Evolutionary conservation across 1,140 invertebrate species (phyloP).

Genomic region (Polyergus mexicanus): DNA sequence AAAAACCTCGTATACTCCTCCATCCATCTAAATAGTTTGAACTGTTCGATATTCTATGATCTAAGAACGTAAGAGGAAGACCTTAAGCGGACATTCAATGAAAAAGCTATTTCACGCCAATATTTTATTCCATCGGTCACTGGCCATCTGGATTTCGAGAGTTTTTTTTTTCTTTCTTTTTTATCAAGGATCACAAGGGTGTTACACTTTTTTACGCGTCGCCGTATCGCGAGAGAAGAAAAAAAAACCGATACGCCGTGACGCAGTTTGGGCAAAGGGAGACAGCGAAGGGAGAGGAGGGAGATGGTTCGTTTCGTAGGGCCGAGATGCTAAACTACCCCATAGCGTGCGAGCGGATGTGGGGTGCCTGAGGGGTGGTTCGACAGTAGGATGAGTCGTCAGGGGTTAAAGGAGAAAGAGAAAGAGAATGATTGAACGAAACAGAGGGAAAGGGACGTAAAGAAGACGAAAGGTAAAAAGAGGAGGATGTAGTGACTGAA

Average conservation of each 20-base stretch:
- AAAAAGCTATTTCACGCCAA: background rate
- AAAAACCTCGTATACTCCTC: background rate
- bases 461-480: constrained; percentile 52
- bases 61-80: background rate
- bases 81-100: background rate
- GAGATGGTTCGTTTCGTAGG: constrained; percentile 60
- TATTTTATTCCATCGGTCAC: constrained; percentile 46
- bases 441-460: constrained; percentile 38
- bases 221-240: constrained; percentile 51
- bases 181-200: constrained; percentile 23
- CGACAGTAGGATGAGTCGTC: constrained; percentile 70
- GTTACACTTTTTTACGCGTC: constrained; percentile 29
- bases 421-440: constrained; percentile 49
- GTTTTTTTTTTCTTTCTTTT: constrained; percentile 8
- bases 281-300: constrained; percentile 20
- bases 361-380: constrained; percentile 77
- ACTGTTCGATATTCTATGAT: background rate
- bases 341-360: constrained; percentile 81
- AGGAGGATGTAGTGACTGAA: constrained; percentile 57
- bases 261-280: constrained; percentile 37
- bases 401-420: constrained; percentile 67
- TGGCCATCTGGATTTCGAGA: constrained; percentile 46
- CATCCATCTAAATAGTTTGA: background rate
- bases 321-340: constrained; percentile 83
- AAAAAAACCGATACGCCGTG: constrained; percentile 63